Conservation (phyloP, 2,113 vertebrate species). For the Laticauda colubrina region DNA sequence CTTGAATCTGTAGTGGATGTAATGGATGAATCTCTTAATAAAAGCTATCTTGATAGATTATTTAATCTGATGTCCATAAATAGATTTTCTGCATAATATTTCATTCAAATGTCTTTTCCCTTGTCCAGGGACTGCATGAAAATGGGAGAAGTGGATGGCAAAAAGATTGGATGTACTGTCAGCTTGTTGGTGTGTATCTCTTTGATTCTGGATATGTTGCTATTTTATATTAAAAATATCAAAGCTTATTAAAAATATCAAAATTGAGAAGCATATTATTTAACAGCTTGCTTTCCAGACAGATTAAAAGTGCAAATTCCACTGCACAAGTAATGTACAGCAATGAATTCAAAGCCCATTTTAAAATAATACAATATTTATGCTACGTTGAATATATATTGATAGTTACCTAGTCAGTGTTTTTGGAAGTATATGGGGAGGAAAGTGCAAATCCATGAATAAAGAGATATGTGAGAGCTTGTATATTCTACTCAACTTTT, state of each 20-base stretch:
- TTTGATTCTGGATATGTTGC: background rate
- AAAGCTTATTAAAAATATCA: slow-evolving; percentile 7
- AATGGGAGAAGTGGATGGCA: slow-evolving; percentile 94
- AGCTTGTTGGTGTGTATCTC: slow-evolving; percentile 88
- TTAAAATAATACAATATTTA: background rate
- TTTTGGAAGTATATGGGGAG: background rate
- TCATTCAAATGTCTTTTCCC: slow-evolving; percentile 31
- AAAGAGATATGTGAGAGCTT: background rate
- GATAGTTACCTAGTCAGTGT: background rate
- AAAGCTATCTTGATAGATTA: background rate
- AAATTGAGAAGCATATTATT: background rate
- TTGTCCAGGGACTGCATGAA: slow-evolving; percentile 95
- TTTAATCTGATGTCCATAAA: background rate
- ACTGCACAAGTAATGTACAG: slow-evolving; percentile 21
- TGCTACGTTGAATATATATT: background rate
- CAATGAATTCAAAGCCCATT: slow-evolving; percentile 2
- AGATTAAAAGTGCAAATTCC: background rate
- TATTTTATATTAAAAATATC: slow-evolving; percentile 24
- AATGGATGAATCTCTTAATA: background rate
- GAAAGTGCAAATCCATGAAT: background rate
- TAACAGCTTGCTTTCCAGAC: slow-evolving; percentile 21
- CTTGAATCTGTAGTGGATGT: background rate
- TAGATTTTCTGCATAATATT: slow-evolving; percentile 2
- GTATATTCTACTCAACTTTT: background rate
- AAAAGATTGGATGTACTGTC: slow-evolving; percentile 98